Evolutionary conservation across 2,113 vertebrate species (phyloP).

Genomic region (Misgurnus mizolepis): DNA sequence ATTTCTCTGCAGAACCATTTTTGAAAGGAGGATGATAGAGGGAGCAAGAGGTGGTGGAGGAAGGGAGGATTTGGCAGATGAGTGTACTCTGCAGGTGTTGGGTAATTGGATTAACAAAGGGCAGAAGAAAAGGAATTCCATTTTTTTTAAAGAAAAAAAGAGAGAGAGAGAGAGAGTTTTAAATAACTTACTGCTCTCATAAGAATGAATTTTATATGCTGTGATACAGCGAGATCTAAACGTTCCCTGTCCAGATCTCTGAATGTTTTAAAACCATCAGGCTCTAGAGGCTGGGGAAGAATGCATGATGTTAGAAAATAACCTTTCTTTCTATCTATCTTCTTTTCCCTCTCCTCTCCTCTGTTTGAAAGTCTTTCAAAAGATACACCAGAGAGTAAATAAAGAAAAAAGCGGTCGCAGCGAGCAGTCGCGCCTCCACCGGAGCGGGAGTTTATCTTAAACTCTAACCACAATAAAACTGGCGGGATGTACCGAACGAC

Average conservation of each 20-base stretch:
- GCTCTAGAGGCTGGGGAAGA: slow-evolving; percentile 58
- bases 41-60: slow-evolving; percentile 47
- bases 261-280: neutral
- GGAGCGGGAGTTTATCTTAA: slow-evolving; percentile 85
- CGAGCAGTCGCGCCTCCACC: slow-evolving; percentile 76
- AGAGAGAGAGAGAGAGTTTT: neutral
- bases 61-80: slow-evolving; percentile 83
- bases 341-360: slow-evolving; percentile 27
- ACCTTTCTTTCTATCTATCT: slow-evolving; percentile 60
- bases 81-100: slow-evolving; percentile 84
- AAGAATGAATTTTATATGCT: neutral
- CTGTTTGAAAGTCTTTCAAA: slow-evolving; percentile 45
- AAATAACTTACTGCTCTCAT: neutral
- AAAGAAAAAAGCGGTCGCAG: slow-evolving; percentile 75
- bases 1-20: slow-evolving; percentile 78
- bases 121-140: slow-evolving; percentile 80
- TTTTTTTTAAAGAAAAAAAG: neutral
- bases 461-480: slow-evolving; percentile 83
- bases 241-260: neutral
- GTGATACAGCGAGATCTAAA: neutral
- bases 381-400: slow-evolving; percentile 47
- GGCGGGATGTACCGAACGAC: slow-evolving; percentile 71
- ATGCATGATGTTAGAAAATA: slow-evolving; percentile 80
- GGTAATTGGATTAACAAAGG: slow-evolving; percentile 91
- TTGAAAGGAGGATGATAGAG: slow-evolving; percentile 57